phyloP scores from a whole-genome alignment of 2,888 invertebrate genomes.

The Eupithecia centaureata region DNA sequence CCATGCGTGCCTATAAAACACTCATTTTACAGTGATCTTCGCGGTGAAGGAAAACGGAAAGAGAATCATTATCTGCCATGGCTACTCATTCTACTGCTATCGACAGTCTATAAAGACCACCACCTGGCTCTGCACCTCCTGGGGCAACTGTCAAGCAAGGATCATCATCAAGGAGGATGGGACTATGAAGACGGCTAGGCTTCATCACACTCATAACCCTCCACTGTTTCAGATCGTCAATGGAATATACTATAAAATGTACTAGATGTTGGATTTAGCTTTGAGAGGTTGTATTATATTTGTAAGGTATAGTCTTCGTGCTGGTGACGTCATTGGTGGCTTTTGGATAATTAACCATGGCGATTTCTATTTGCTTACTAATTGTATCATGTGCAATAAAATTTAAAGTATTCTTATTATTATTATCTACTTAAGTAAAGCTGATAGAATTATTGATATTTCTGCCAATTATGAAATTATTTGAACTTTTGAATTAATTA shows the following conservation, averaged over 20 bases:
- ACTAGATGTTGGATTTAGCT: background rate
- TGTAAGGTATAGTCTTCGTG: background rate
- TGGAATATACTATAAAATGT: slow-evolving; percentile 26
- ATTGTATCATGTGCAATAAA: background rate
- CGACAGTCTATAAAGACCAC: slow-evolving; percentile 2
- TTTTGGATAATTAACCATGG: background rate
- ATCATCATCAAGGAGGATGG: slow-evolving; percentile 7
- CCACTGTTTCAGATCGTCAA: slow-evolving; percentile 22
- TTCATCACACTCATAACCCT: slow-evolving; percentile 16
- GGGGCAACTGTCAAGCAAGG: background rate
- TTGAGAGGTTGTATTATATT: no score
- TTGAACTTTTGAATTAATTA: background rate
- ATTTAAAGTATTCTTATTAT: no score
- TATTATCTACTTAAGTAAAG: no score
- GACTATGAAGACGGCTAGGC: slow-evolving; percentile 13
- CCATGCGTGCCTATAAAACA: background rate
- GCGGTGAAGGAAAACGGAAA: background rate
- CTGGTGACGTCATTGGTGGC: background rate
- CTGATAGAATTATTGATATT: no score
- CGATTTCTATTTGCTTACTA: background rate
- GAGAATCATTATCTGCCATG: background rate
- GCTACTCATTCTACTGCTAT: slow-evolving; percentile 6
- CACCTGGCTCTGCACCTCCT: background rate
- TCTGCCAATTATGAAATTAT: background rate
- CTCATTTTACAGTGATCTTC: background rate